Conservation (phyloP, 2,113 vertebrate species). For the Crotophaga sulcirostris region DNA sequence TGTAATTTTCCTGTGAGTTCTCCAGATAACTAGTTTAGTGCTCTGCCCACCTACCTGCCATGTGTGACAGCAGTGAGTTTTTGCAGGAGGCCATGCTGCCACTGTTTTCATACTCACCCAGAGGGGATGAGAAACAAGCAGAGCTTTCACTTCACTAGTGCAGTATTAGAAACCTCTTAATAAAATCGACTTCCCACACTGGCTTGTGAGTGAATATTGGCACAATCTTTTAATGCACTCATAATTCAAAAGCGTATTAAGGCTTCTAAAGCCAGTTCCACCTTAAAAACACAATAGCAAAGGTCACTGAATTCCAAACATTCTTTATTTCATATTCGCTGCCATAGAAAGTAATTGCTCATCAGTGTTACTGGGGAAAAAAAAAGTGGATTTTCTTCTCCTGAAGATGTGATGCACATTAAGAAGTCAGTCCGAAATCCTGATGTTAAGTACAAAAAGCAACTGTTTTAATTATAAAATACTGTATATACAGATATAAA, state of each 20-base stretch:
- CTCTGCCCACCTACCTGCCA: not conserved
- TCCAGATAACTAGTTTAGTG: not conserved
- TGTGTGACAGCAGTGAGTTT: not conserved
- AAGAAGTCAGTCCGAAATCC: slow-evolving; percentile 45
- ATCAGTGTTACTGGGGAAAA: not conserved
- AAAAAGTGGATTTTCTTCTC: not conserved
- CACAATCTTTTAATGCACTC: not conserved
- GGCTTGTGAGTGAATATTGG: not conserved
- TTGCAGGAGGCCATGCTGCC: not conserved
- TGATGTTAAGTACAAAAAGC: slow-evolving; percentile 60
- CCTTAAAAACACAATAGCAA: not conserved
- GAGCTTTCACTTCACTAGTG: not conserved
- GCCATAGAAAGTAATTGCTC: slow-evolving; percentile 9
- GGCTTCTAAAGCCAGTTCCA: not conserved
- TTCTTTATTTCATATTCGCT: slow-evolving; percentile 38
- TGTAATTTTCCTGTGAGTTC: not conserved
- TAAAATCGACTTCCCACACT: not conserved
- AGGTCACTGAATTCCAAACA: slow-evolving; percentile 31
- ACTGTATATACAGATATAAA: slow-evolving; percentile 49
- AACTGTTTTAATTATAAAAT: slow-evolving; percentile 57
- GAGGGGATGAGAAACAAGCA: rapidly evolving
- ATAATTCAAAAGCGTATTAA: not conserved
- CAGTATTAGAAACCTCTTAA: not conserved
- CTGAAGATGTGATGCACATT: not conserved
- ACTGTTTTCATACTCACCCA: rapidly evolving